A percentile compares a stretch with the other conserved stretches of the same genome.
phyloP scores from a whole-genome alignment of 2,113 vertebrate species.

The Proteles cristata region DNA sequence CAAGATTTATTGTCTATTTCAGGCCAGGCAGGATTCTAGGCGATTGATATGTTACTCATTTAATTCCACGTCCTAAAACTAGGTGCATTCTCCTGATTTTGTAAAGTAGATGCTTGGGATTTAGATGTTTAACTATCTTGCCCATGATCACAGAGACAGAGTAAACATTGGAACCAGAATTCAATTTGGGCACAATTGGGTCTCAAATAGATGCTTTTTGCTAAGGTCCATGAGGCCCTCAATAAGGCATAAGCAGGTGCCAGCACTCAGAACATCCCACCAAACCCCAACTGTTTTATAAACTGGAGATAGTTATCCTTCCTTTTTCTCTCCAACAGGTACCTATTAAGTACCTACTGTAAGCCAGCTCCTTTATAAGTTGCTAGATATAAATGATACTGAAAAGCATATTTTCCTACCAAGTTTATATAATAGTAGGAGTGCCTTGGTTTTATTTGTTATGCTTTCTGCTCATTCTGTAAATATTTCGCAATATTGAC shows the following conservation, averaged over 20 bases:
- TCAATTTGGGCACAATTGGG: neutral
- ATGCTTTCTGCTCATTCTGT: neutral
- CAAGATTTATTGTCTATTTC: neutral
- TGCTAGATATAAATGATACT: neutral
- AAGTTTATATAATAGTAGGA: neutral
- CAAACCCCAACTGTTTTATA: neutral
- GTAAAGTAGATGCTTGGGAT: neutral
- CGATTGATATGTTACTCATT: neutral
- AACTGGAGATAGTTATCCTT: neutral
- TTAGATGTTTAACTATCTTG: neutral
- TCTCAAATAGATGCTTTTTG: neutral
- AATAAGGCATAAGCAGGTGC: accelerated
- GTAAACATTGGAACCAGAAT: neutral
- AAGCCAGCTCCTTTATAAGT: neutral
- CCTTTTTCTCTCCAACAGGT: neutral
- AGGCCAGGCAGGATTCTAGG: neutral
- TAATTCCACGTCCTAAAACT: neutral
- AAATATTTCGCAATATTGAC: neutral
- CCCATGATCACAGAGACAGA: neutral
- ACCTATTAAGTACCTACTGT: neutral
- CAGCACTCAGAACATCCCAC: neutral
- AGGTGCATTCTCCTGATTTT: neutral
- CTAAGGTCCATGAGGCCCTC: too few relatives aligned
- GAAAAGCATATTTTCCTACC: neutral
- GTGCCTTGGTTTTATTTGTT: neutral